Evolutionary conservation across 2,888 invertebrate species (phyloP).

Genomic region (Mamestra brassicae): DNA sequence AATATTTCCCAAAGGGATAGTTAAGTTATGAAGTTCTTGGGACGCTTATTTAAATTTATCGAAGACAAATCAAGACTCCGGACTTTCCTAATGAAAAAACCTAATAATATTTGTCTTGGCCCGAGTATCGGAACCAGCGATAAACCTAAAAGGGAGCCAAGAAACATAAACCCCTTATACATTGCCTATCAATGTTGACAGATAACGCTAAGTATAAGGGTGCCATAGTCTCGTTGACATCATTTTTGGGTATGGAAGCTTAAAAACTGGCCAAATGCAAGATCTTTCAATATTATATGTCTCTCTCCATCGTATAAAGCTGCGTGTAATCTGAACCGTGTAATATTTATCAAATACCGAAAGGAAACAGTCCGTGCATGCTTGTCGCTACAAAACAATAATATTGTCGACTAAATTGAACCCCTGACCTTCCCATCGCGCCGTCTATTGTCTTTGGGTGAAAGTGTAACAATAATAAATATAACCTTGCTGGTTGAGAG

Average conservation of each 20-base stretch:
- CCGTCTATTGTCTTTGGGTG: constrained; percentile 48
- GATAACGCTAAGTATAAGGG: neutral
- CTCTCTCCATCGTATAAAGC: neutral
- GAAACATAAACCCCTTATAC: neutral
- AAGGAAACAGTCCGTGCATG: neutral
- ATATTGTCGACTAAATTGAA: constrained; percentile 19
- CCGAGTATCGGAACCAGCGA: neutral
- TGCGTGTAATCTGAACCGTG: neutral
- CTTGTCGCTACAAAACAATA: constrained; percentile 17
- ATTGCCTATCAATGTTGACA: neutral
- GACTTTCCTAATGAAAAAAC: neutral
- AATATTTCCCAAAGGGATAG: neutral
- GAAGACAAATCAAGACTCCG: neutral
- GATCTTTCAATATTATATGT: neutral
- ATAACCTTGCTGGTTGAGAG: constrained; percentile 47
- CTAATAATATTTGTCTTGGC: neutral
- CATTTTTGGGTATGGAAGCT: neutral
- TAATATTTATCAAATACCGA: neutral
- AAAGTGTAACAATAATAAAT: constrained; percentile 53
- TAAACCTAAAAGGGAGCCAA: neutral
- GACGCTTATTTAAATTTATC: too few relatives aligned
- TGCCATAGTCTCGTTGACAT: neutral
- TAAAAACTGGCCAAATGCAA: neutral
- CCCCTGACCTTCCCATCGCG: constrained; percentile 48
- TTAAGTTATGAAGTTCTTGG: too few relatives aligned